Evolutionary conservation across 2,797 vertebrate genomes (phyloP), one percentile per base, ranked within the genome.

Genomic region (Psittacula echo): DNA sequence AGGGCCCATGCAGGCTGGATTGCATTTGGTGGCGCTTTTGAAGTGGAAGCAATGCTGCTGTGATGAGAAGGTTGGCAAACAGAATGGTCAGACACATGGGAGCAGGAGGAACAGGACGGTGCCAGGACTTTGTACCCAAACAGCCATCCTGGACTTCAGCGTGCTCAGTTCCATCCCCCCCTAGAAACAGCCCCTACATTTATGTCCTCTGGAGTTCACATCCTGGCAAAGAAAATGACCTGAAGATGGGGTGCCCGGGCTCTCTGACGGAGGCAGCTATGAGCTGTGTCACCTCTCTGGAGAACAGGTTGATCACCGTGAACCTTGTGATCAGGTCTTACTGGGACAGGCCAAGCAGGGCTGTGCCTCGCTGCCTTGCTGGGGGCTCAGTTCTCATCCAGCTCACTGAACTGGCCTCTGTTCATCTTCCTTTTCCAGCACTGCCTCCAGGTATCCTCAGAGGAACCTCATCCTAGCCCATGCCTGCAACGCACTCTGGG

Each of bases 41-140:
- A 77, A 87, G 41, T 74, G 80, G 81, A 45, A 88, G 85, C 34
- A 81, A 56, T 60, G 62, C 56, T 60, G 87, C 90, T 53, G 41
- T 27, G 80, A 45, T 68, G 50, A 61, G 45, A 51, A 74, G 41
- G 41, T 7, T 68, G 80, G 80, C 54, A 68, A 74, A 26, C 29
- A 12, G 48, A 48, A 41, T 13, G 48, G 70, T 34, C 77, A 82
- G 76, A 19, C 2, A 1, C 3, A 2, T 29, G 39, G 42, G 61
- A 77, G 39, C 22, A 62, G 41, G 23, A 75, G 41, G 24, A 41
- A 24, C 19, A 61, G 77, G 12, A 58, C 23, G 11, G 44, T 41
- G 22, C 56, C 15, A 8, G 29, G 62, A 11, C 51, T 66, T 83
- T n/a, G 42, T 50, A 71, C 74, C 68, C 44, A 34, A 72, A 67